Evolutionary conservation across 2,888 invertebrate species (phyloP).

Genomic region (Amblyteles armatorius): DNA sequence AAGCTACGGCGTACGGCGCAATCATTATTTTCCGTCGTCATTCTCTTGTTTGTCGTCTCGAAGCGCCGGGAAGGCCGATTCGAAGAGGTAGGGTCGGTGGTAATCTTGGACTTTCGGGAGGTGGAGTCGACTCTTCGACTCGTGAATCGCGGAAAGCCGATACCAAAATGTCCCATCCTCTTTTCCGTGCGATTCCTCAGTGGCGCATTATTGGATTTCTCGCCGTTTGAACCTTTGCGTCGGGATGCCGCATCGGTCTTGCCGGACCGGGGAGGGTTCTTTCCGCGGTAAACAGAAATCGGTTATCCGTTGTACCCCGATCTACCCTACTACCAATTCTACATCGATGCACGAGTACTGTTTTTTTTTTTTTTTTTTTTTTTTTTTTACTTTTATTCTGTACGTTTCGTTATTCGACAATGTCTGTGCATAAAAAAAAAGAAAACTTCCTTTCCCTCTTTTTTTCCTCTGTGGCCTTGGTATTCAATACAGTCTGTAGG

Average conservation of each 20-base stretch:
- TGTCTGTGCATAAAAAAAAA: too few relatives aligned
- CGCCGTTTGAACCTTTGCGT: neutral
- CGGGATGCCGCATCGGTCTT: too few relatives aligned
- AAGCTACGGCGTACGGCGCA: neutral
- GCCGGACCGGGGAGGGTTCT: neutral
- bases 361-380: too few relatives aligned
- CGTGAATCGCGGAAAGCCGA: conserved; percentile 16
- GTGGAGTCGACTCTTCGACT: conserved; percentile 3
- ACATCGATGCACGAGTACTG: too few relatives aligned
- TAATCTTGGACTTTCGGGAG: neutral
- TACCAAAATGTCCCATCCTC: neutral
- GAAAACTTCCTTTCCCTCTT: too few relatives aligned
- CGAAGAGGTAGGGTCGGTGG: neutral
- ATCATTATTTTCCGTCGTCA: conserved; percentile 24
- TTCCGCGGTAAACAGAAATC: neutral
- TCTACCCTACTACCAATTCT: too few relatives aligned
- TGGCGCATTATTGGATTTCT: neutral
- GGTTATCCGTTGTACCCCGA: conserved; percentile 9
- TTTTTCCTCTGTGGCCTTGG: too few relatives aligned
- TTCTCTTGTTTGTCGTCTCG: neutral
- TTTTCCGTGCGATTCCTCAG: neutral
- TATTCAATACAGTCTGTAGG: too few relatives aligned
- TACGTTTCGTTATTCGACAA: too few relatives aligned
- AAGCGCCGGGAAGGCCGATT: neutral
- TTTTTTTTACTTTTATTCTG: too few relatives aligned